A percentile compares a stretch with the other conserved stretches of the same genome.
phyloP scores from a whole-genome alignment of 1,140 invertebrate genomes.

The Campoletis sonorensis region DNA sequence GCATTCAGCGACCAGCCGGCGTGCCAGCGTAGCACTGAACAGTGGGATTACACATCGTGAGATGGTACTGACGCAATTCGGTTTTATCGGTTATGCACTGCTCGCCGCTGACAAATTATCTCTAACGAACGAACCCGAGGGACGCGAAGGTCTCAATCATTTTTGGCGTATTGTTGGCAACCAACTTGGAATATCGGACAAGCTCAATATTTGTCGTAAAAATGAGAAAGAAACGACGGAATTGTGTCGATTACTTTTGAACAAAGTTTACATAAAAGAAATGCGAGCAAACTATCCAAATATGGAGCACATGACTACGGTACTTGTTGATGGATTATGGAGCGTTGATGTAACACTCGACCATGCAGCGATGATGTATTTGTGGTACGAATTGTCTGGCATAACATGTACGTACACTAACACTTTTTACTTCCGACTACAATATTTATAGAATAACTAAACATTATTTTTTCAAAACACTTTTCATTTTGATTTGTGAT shows the following conservation, averaged over 20 bases:
- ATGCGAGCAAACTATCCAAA: conserved; percentile 44
- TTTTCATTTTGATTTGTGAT: neutral
- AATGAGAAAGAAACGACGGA: conserved; percentile 59
- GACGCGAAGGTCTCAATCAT: conserved; percentile 83
- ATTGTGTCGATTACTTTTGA: conserved; percentile 54
- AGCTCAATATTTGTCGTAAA: conserved; percentile 66
- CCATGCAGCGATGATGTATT: conserved; percentile 51
- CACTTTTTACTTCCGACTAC: neutral
- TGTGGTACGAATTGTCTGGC: conserved; percentile 51
- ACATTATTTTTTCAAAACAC: too few relatives aligned
- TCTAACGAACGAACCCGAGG: conserved; percentile 72
- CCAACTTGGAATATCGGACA: conserved; percentile 86
- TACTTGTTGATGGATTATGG: conserved; percentile 55
- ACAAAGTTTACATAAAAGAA: conserved; percentile 49
- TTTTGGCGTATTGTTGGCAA: conserved; percentile 89
- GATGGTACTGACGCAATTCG: conserved; percentile 88
- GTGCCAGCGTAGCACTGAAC: conserved; percentile 62
- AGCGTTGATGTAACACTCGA: conserved; percentile 52
- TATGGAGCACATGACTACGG: conserved; percentile 36
- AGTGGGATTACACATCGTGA: conserved; percentile 82
- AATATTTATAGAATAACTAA: neutral
- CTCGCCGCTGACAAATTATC: conserved; percentile 80
- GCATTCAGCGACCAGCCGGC: conserved; percentile 77
- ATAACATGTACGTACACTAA: conserved; percentile 54
- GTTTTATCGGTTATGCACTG: conserved; percentile 86